phyloP scores from a whole-genome alignment of 2,113 vertebrate species.

The Osmerus mordax region DNA sequence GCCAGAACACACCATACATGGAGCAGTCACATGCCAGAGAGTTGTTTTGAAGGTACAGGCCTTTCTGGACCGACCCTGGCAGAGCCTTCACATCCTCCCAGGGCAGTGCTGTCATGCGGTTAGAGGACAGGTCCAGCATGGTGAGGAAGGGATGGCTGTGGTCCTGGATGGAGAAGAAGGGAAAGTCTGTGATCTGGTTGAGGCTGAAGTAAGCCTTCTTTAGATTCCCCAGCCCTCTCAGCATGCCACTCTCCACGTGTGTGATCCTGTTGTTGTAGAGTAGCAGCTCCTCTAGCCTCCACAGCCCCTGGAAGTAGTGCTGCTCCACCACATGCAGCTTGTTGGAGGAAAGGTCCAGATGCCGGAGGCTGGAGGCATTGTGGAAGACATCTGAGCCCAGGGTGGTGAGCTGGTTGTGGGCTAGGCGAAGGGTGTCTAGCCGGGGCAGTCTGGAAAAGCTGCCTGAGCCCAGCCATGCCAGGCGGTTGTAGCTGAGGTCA shows the following conservation, averaged over 20 bases:
- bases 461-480: slow-evolving; percentile 72
- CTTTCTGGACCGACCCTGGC: slow-evolving; percentile 79
- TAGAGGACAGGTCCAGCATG: slow-evolving; percentile 92
- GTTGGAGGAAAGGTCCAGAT: slow-evolving; percentile 93
- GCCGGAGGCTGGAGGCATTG: slow-evolving; percentile 76
- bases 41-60: slow-evolving; percentile 93
- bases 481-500: slow-evolving; percentile 87
- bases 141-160: slow-evolving; percentile 79
- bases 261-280: slow-evolving; percentile 88
- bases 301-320: slow-evolving; percentile 80
- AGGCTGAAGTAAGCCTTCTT: slow-evolving; percentile 88
- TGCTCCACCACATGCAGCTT: slow-evolving; percentile 71
- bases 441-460: slow-evolving; percentile 74
- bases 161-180: slow-evolving; percentile 80
- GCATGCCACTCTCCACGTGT: slow-evolving; percentile 73
- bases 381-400: slow-evolving; percentile 74
- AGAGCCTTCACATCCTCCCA: slow-evolving; percentile 80
- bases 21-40: slow-evolving; percentile 85
- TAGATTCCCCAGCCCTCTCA: slow-evolving; percentile 76
- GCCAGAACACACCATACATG: slow-evolving; percentile 81
- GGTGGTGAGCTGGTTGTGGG: slow-evolving; percentile 79
- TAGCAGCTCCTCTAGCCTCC: slow-evolving; percentile 85
- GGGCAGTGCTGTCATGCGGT: slow-evolving; percentile 78
- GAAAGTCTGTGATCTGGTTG: slow-evolving; percentile 87
- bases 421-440: slow-evolving; percentile 80